These are phyloP conservation scores for Edolisoma coerulescens DNA, from an alignment of 2,113 vertebrate species.

Conservation along the genomic window DNA sequence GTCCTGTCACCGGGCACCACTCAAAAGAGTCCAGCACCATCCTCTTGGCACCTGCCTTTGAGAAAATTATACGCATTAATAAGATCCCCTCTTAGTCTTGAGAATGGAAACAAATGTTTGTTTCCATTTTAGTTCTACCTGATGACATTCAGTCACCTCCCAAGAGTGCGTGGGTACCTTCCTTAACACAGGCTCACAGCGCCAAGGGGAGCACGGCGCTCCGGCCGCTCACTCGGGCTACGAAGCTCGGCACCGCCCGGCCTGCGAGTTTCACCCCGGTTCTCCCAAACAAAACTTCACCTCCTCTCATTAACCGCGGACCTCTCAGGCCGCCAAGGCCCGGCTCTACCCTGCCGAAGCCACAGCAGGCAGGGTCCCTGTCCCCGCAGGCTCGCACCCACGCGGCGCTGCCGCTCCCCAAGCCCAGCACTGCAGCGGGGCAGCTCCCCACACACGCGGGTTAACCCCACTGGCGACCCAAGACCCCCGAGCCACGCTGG, in stretches of 20 bases:
- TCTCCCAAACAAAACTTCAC: background rate
- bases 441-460: background rate
- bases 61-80: background rate
- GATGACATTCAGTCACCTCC: background rate
- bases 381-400: background rate
- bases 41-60: background rate
- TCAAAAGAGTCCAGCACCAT: background rate
- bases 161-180: accelerated
- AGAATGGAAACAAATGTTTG: background rate
- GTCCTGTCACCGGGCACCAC: no score
- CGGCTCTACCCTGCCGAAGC: background rate
- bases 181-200: accelerated
- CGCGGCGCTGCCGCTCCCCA: background rate
- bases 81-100: background rate
- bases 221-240: background rate
- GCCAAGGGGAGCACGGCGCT: background rate
- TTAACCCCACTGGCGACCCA: accelerated
- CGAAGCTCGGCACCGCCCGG: background rate
- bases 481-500: accelerated
- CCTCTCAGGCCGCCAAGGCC: background rate
- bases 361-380: background rate
- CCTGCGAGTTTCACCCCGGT: background rate
- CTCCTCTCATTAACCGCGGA: background rate
- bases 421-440: background rate
- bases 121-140: background rate